phyloP scores from a whole-genome alignment of 2,888 invertebrate genomes.

The Andrena bucephala region DNA sequence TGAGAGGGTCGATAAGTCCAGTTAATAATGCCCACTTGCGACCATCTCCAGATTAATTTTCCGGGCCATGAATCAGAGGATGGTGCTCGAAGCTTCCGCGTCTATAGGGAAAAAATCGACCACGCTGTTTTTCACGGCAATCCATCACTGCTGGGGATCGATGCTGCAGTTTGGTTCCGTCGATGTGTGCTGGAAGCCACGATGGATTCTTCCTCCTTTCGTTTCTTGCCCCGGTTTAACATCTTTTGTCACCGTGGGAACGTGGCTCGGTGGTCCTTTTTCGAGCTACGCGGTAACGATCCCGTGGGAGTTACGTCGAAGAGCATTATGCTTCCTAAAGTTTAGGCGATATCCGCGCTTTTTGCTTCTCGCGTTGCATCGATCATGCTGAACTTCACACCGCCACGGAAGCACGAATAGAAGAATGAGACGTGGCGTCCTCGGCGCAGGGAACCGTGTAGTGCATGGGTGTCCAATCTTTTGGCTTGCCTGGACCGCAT shows the following conservation, averaged over 20 bases:
- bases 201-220: not conserved
- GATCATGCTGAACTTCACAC: not conserved
- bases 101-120: not conserved
- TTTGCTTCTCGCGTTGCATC: not conserved
- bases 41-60: conserved; percentile 7
- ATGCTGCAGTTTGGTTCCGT: not conserved
- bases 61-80: not conserved
- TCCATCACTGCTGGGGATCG: not conserved
- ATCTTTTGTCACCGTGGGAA: too few species aligned
- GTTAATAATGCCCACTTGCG: not conserved
- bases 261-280: too few species aligned
- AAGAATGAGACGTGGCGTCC: too few species aligned
- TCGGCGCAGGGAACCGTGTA: too few species aligned
- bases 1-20: not conserved
- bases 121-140: conserved; percentile 7
- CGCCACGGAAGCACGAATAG: not conserved
- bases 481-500: too few species aligned
- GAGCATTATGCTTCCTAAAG: not conserved
- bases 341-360: not conserved
- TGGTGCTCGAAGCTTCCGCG: not conserved
- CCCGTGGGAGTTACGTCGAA: too few species aligned
- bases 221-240: too few species aligned
- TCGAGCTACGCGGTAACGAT: too few species aligned
- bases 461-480: too few species aligned
- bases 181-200: not conserved